Percentiles rank a stretch among this genome's conserved stretches.
Conservation (phyloP, 2,797 vertebrate species). For the Dromococcyx pavoninus region DNA sequence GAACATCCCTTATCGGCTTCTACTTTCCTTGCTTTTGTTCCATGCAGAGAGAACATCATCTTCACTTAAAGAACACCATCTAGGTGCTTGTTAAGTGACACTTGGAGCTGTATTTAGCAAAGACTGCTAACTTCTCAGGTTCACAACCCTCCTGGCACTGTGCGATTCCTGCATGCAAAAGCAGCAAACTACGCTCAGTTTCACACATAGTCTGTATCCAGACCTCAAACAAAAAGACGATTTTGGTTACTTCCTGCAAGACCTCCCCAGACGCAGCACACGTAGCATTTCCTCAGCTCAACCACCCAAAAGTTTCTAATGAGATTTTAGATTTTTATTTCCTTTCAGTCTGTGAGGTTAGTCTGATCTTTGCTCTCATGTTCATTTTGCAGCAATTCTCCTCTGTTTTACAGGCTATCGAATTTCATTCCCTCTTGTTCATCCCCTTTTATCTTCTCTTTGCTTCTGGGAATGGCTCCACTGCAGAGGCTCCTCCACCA, state of each 20-base stretch:
- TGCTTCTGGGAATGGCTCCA: not conserved
- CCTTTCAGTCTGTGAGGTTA: not conserved
- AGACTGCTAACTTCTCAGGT: not conserved
- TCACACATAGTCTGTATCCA: accelerated
- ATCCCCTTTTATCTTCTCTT: not conserved
- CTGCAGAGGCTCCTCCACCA: not conserved
- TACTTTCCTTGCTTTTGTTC: not conserved
- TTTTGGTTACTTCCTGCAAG: not conserved
- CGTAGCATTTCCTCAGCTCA: not conserved
- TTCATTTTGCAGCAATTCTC: not conserved
- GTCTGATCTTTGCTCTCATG: not conserved
- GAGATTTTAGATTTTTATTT: not conserved
- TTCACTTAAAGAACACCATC: not conserved
- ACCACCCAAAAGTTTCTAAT: not conserved
- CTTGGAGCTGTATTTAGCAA: not conserved
- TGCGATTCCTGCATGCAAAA: not conserved
- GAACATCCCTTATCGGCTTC: not conserved
- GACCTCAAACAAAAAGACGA: not conserved
- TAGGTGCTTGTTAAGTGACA: not conserved
- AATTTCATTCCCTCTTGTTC: not conserved
- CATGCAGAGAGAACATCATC: accelerated
- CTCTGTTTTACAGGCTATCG: not conserved
- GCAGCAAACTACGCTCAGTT: not conserved
- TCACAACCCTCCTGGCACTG: not conserved
- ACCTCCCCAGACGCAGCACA: not conserved